Conservation (phyloP, 37 sponge, comb jelly and placozoan genomes). For the Chondrilla cf. caribensis region DNA sequence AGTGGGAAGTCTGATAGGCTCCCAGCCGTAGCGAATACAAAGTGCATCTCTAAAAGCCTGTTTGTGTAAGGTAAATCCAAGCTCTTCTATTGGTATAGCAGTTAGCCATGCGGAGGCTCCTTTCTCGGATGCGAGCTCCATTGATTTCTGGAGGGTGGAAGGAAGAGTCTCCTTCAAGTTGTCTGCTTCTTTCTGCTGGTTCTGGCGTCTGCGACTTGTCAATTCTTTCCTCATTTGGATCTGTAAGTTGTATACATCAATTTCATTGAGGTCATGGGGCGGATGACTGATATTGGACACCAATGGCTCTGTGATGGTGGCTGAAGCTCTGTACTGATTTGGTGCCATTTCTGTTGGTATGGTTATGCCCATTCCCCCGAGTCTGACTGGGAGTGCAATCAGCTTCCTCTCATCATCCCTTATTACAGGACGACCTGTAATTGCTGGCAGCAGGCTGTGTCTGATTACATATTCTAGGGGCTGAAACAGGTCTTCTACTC, state of each 20-base stretch:
- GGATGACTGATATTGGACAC: not conserved
- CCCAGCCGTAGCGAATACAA: slow-evolving; percentile 8
- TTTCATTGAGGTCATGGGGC: not conserved
- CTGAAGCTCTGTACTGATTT: not conserved
- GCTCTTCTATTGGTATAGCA: slow-evolving; percentile 2
- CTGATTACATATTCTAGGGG: not conserved
- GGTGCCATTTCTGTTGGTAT: not conserved
- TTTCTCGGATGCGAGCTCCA: slow-evolving; percentile 13
- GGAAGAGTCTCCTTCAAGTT: not conserved
- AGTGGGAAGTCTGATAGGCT: slow-evolving; percentile 10
- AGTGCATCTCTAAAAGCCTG: slow-evolving; percentile 18
- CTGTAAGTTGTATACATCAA: slow-evolving; percentile 6
- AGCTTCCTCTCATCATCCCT: not conserved
- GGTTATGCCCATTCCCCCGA: not conserved
- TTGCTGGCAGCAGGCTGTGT: not conserved
- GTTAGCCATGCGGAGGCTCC: slow-evolving; percentile 17
- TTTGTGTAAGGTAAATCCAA: slow-evolving; percentile 16
- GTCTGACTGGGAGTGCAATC: not conserved
- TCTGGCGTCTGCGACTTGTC: not conserved
- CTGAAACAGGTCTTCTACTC: not conserved
- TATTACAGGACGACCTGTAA: not conserved
- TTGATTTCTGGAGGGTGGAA: slow-evolving; percentile 12
- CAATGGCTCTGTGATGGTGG: not conserved
- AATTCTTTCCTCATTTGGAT: slow-evolving; percentile 13
- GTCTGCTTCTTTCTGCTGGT: slow-evolving; percentile 16